phyloP scores from a whole-genome alignment of 2,797 vertebrate genomes.

The Borostomias antarcticus region DNA sequence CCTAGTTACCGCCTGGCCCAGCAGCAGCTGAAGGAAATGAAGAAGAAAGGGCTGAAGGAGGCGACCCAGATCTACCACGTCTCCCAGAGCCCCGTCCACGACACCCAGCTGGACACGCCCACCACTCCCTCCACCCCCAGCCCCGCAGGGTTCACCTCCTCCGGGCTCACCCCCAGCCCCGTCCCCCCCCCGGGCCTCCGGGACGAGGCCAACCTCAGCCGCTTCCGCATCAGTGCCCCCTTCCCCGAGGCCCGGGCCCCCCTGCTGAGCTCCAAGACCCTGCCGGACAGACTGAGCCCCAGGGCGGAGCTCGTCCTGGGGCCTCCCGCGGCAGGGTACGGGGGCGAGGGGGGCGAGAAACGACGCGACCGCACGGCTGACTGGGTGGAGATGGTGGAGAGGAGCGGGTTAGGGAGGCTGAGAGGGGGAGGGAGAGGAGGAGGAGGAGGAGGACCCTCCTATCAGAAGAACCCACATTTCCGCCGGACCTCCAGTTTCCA shows the following conservation, averaged over 20 bases:
- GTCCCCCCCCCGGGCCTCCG: constrained; percentile 36
- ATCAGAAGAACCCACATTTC: constrained; percentile 81
- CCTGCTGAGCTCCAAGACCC: constrained; percentile 55
- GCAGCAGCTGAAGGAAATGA: constrained; percentile 98
- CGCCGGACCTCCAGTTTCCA: constrained; percentile 92
- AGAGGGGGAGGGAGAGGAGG: constrained; percentile 38
- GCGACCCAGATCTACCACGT: constrained; percentile 94
- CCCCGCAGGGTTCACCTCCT: constrained; percentile 58
- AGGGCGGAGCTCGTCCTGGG: constrained; percentile 70
- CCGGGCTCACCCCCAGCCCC: constrained; percentile 61
- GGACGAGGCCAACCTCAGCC: constrained; percentile 64
- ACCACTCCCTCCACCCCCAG: constrained; percentile 68
- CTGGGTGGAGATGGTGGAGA: constrained; percentile 83
- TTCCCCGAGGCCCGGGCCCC: constrained; percentile 77
- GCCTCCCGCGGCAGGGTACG: constrained; percentile 66
- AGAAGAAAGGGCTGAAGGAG: constrained; percentile 91
- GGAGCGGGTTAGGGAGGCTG: constrained; percentile 58
- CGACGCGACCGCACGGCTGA: constrained; percentile 79
- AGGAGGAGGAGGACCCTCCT: constrained; percentile 32
- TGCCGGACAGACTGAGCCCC: constrained; percentile 70
- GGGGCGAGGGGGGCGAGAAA: constrained; percentile 62
- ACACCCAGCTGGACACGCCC: constrained; percentile 81
- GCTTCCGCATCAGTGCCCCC: constrained; percentile 78
- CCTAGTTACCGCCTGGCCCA: constrained; percentile 89
- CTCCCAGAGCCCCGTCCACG: constrained; percentile 90